Evolutionary conservation across 2,888 invertebrate species (phyloP), one percentile per base, ranked within the genome.

Genomic region (Neoitamus cyanurus): DNA sequence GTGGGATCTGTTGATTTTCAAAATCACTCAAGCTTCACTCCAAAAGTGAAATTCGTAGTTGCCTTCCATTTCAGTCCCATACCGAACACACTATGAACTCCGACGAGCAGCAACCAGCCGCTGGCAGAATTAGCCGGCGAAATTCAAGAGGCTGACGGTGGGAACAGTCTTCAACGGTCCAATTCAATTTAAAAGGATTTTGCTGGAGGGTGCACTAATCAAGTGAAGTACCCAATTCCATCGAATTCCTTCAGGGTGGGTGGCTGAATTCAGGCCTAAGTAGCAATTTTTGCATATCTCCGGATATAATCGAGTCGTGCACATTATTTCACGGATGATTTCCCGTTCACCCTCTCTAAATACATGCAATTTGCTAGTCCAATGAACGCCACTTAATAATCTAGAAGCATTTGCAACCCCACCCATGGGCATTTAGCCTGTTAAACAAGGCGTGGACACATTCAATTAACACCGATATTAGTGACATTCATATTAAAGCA

Each of bases 211-310:
- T 11, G 1, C 58, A 58, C 25, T 58, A 58, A 58, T 58, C 58
- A 58, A 58, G 7, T 58, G 20, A 58, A 58, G 58, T 58, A 58
- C 20, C 58, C 58, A 72, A 72, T 72, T 72, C 72, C 72, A 72
- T 72, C 11, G 34, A 28, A 34, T 34, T 72, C 58, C 72, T 34
- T 34, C 31, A 9, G 72, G 72, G 72, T 34, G 72, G 72, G 34
- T 20, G 28, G 28, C 28, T 9, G 28, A n/a, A n/a, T 68, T n/a
- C 68, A 31, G n/a, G 7, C 72, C 7, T 72, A 34, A 72, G 72
- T 72, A 34, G 72, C 72, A 72, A 72, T 72, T 72, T 72, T 34
- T 31, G 72, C 34, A 72, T 72, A 72, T 72, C 31, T 72, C 15
- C 72, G 28, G n/a, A 34, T n/a, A 34, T 34, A 72, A 72, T 34